Percentiles rank a stretch among this genome's conserved stretches.
Evolutionary conservation across 2,113 vertebrate genomes (phyloP).

Genomic region (Mastomys coucha): DNA sequence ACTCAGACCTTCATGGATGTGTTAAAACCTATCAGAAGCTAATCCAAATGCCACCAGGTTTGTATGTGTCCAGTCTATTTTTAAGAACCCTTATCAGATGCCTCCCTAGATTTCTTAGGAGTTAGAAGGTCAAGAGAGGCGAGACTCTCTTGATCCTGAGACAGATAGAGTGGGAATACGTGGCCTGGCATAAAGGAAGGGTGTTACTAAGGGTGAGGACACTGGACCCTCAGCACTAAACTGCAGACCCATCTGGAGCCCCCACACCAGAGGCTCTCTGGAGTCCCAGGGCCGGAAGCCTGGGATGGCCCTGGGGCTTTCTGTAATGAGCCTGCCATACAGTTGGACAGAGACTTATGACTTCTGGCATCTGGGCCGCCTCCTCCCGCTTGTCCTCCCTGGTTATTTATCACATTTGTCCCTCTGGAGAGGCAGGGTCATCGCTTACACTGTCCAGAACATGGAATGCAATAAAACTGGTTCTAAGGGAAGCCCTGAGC

Average conservation of each 20-base stretch:
- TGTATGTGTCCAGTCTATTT: background rate
- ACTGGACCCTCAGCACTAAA: fast-evolving
- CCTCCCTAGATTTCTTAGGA: background rate
- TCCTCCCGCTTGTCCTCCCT: conserved; percentile 76
- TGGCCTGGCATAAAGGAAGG: fast-evolving
- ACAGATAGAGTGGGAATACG: no score
- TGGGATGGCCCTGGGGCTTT: background rate
- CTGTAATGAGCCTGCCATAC: conserved; percentile 76
- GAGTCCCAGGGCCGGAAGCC: conserved; percentile 11
- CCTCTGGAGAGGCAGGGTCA: conserved; percentile 75
- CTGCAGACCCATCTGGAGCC: background rate
- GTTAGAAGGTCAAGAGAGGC: background rate
- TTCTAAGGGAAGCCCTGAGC: conserved; percentile 44
- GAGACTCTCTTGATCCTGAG: background rate
- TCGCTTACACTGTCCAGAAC: conserved; percentile 78
- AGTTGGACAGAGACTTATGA: conserved; percentile 83
- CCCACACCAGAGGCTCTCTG: fast-evolving
- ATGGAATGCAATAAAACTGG: conserved; percentile 70
- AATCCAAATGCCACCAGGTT: background rate
- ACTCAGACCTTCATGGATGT: background rate
- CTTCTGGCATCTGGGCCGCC: conserved; percentile 64
- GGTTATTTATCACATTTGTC: conserved; percentile 83
- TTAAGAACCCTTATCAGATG: background rate
- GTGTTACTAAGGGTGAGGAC: no score
- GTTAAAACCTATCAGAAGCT: background rate